Conservation (phyloP, 2,113 vertebrate genomes). For the Tupaia tana region DNA sequence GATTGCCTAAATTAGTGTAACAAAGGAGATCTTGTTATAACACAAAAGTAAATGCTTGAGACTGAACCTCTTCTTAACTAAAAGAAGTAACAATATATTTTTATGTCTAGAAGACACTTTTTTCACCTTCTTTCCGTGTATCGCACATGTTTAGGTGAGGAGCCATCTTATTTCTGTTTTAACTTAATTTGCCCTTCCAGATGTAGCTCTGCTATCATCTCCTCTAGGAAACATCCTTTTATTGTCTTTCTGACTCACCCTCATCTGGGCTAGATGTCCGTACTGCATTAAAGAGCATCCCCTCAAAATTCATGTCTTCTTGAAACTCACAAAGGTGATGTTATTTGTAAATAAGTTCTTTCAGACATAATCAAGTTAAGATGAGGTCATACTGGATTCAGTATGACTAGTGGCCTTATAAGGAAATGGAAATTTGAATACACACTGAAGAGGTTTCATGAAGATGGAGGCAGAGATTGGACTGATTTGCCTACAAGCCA, state of each 20-base stretch:
- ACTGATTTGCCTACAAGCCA: neutral
- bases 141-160: neutral
- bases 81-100: neutral
- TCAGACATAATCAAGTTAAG: conserved; percentile 17
- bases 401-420: neutral
- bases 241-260: neutral
- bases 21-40: neutral
- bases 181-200: neutral
- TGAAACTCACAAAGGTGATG: neutral
- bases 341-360: conserved; percentile 31
- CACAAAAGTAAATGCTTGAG: conserved; percentile 28
- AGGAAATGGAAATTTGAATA: neutral
- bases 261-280: neutral
- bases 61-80: neutral
- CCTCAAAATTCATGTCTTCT: neutral
- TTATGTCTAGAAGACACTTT: neutral
- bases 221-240: neutral
- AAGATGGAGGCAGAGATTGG: neutral
- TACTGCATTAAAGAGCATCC: neutral
- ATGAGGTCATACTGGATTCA: neutral
- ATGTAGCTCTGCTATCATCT: neutral
- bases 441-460: too few species aligned
- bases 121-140: neutral
- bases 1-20: neutral
- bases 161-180: neutral